Conservation (phyloP, 1,140 invertebrate species). For the Temnothorax longispinosus region DNA sequence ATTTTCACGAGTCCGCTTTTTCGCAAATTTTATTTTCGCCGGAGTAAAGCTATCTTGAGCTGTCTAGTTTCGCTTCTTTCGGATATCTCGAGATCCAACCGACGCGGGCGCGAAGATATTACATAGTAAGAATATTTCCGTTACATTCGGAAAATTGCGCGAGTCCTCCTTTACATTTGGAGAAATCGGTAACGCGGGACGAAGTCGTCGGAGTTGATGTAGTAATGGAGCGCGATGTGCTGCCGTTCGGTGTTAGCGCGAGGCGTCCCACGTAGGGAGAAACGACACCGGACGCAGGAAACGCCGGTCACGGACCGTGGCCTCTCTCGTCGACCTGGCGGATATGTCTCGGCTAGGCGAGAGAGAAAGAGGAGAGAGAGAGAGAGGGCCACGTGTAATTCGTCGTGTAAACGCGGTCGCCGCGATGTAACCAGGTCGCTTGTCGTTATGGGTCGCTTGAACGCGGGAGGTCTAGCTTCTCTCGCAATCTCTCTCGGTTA, state of each 20-base stretch:
- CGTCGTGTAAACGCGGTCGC: slow-evolving; percentile 40
- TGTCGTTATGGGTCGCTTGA: slow-evolving; percentile 6
- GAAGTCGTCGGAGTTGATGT: not conserved
- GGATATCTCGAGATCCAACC: not conserved
- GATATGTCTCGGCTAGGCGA: slow-evolving; percentile 41
- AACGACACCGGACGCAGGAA: slow-evolving; percentile 77
- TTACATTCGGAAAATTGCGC: not conserved
- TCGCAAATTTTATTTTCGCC: not conserved
- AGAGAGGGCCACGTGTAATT: slow-evolving; percentile 20
- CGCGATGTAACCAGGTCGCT: slow-evolving; percentile 42
- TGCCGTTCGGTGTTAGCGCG: slow-evolving; percentile 6
- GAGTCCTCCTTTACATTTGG: not conserved
- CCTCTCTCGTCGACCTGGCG: slow-evolving; percentile 59
- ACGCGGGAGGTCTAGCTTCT: slow-evolving; percentile 9
- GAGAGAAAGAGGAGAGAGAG: slow-evolving; percentile 21
- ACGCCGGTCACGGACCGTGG: slow-evolving; percentile 75
- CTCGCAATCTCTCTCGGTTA: not conserved
- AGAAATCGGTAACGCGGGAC: not conserved
- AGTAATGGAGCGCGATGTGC: not conserved
- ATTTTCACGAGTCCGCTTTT: not conserved
- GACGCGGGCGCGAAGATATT: no score
- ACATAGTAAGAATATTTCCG: not conserved
- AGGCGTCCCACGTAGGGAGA: slow-evolving; percentile 29
- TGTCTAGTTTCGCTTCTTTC: not conserved
- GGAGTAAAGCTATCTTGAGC: not conserved